Evolutionary conservation across 2,113 vertebrate species (phyloP).

Genomic region (Callorhinus ursinus): DNA sequence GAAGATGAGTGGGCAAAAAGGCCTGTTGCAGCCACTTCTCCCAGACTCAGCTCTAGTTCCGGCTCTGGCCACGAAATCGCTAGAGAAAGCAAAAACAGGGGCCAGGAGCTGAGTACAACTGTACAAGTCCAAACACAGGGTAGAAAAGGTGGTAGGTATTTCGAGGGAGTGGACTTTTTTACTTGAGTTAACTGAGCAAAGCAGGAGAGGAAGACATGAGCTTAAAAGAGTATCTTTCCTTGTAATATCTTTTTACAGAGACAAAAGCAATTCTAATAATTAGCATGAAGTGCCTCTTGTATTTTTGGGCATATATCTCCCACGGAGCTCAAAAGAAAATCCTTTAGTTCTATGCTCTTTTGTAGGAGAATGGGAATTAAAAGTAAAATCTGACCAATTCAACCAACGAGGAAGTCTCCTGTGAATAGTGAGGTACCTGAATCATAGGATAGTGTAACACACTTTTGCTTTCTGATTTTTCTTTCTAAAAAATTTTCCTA

Average conservation of each 20-base stretch:
- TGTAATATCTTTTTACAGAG: not conserved
- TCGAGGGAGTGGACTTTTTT: not conserved
- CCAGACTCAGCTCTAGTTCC: not conserved
- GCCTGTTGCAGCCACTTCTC: not conserved
- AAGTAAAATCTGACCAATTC: not conserved
- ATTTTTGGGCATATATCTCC: not conserved
- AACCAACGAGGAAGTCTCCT: not conserved
- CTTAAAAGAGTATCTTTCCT: not conserved
- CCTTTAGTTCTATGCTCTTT: not conserved
- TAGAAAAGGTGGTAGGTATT: not conserved
- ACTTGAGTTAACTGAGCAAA: not conserved
- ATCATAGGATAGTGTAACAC: not conserved
- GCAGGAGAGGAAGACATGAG: not conserved
- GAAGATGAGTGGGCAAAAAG: not conserved
- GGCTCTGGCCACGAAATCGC: constrained; percentile 30
- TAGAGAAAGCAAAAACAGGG: not conserved
- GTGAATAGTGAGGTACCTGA: not conserved
- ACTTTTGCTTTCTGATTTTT: not conserved
- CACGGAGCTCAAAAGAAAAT: not conserved
- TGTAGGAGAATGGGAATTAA: not conserved
- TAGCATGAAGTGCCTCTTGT: not conserved
- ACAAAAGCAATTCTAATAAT: not conserved
- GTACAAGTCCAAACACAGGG: constrained; percentile 48
- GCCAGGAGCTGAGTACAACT: not conserved
- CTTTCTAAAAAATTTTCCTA: not conserved